phyloP scores from a whole-genome alignment of 1,140 invertebrate species.

The Teleopsis dalmanni region DNA sequence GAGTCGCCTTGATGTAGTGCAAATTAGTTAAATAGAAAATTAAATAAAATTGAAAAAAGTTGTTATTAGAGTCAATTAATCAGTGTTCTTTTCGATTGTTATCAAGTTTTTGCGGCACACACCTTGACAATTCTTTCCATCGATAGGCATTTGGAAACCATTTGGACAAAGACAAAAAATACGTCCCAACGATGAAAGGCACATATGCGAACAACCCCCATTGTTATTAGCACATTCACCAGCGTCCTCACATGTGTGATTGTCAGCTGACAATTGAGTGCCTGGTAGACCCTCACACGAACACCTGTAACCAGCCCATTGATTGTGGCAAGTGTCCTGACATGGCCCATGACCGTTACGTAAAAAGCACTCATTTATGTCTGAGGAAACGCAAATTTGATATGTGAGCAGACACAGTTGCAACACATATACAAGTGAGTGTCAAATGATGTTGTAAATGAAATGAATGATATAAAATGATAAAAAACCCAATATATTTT shows the following conservation, averaged over 20 bases:
- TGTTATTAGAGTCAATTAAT: not conserved
- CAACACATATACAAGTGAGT: no score
- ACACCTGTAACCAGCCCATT: slow-evolving; percentile 54
- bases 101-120: slow-evolving; percentile 17
- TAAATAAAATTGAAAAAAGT: no score
- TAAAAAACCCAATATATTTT: not conserved
- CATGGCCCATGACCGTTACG: slow-evolving; percentile 62
- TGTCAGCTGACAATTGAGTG: slow-evolving; percentile 53
- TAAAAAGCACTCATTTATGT: slow-evolving; percentile 55
- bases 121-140: slow-evolving; percentile 49
- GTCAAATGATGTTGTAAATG: slow-evolving; percentile 2
- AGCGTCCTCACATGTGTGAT: slow-evolving; percentile 53
- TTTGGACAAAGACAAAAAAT: slow-evolving; percentile 53
- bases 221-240: slow-evolving; percentile 51
- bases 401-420: no score
- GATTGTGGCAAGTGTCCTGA: slow-evolving; percentile 59
- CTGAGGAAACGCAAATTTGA: slow-evolving; percentile 26
- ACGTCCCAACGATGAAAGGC: slow-evolving; percentile 53
- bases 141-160: slow-evolving; percentile 44
- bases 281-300: slow-evolving; percentile 52
- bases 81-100: slow-evolving; percentile 13
- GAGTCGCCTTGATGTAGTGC: no score
- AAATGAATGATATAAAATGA: not conserved
- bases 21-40: no score
- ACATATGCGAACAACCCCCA: slow-evolving; percentile 56